Percentiles rank a stretch among this genome's conserved stretches.
Conservation (phyloP, 2,113 vertebrate species). For the Alligator sinensis region DNA sequence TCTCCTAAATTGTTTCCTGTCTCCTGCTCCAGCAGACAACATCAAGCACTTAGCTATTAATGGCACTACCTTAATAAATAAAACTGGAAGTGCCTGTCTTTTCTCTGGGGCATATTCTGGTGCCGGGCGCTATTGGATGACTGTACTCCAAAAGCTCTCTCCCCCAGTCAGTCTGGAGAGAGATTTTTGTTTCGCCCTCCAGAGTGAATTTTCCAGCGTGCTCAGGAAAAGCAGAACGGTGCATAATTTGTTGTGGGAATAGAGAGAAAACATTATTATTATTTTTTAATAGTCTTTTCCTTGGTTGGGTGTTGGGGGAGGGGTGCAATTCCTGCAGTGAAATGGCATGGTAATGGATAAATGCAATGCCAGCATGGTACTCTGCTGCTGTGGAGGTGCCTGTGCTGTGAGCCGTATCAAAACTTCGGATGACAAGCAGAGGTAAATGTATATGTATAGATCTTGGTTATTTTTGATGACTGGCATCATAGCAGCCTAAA, state of each 20-base stretch:
- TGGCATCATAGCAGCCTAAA: rapidly evolving
- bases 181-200: rapidly evolving
- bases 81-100: too few relatives aligned
- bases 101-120: rapidly evolving
- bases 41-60: rapidly evolving
- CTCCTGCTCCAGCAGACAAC: not conserved
- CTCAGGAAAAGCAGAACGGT: not conserved
- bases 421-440: rapidly evolving
- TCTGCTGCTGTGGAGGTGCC: rapidly evolving
- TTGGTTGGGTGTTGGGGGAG: rapidly evolving
- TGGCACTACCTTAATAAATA: not conserved
- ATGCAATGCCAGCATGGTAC: rapidly evolving
- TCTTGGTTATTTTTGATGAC: rapidly evolving
- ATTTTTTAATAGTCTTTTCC: not conserved
- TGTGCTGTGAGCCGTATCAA: rapidly evolving
- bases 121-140: rapidly evolving
- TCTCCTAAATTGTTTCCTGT: rapidly evolving
- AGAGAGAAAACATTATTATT: not conserved
- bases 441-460: not conserved
- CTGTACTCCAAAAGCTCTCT: rapidly evolving
- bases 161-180: not conserved
- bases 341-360: not conserved
- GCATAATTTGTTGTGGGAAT: not conserved
- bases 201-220: rapidly evolving
- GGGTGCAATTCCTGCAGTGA: not conserved